phyloP scores from a whole-genome alignment of 2,797 vertebrate species.

The Melanitta fusca region DNA sequence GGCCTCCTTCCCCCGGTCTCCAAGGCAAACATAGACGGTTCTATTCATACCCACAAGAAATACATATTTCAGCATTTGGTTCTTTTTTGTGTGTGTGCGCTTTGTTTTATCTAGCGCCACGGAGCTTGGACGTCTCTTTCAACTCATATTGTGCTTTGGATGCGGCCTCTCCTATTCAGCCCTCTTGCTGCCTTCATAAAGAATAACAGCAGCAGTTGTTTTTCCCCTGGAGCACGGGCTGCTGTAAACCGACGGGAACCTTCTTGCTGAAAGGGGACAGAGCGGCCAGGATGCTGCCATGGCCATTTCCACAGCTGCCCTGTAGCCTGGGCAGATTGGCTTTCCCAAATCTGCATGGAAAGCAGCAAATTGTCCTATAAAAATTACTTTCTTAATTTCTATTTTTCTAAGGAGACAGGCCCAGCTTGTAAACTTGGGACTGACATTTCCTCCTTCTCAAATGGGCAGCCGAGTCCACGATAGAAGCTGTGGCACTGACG shows the following conservation, averaged over 20 bases:
- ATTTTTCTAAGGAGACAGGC: neutral
- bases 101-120: slow-evolving; percentile 43
- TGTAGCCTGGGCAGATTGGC: neutral
- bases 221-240: slow-evolving; percentile 21
- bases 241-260: slow-evolving; percentile 2
- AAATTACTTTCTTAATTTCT: neutral
- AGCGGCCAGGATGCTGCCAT: neutral
- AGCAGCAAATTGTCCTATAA: slow-evolving; percentile 33
- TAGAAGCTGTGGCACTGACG: neutral
- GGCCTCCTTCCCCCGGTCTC: slow-evolving; percentile 33
- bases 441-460: neutral
- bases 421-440: neutral
- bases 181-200: slow-evolving; percentile 34
- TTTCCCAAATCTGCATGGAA: neutral
- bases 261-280: neutral
- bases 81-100: neutral
- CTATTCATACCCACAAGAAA: slow-evolving; percentile 36
- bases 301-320: neutral
- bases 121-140: slow-evolving; percentile 31
- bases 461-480: neutral
- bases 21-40: slow-evolving; percentile 57
- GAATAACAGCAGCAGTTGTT: neutral
- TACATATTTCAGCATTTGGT: neutral
- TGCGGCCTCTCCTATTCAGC: slow-evolving; percentile 5
- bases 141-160: slow-evolving; percentile 29